Percentiles rank a stretch among this genome's conserved stretches.
These are phyloP conservation scores for Gasteruption jaculator DNA, from an alignment of 2,888 invertebrate genomes.

Conservation along the genomic window DNA sequence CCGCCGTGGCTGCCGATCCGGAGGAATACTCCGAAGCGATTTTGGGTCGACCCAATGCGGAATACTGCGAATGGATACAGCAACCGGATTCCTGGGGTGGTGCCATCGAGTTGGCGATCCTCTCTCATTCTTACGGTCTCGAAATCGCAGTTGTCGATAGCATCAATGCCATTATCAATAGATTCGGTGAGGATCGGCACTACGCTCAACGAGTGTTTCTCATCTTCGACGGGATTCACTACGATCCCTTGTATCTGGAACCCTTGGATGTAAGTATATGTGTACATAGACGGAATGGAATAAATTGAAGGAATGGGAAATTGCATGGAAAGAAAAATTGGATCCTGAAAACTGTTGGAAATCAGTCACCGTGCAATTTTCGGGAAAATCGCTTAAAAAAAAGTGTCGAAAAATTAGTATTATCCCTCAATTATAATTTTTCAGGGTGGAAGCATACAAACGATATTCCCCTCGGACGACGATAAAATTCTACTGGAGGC, in stretches of 20 bases:
- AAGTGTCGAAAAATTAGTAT: too few relatives aligned
- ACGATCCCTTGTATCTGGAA: slow-evolving; percentile 89
- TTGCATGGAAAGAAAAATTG: not conserved
- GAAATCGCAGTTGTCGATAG: slow-evolving; percentile 95
- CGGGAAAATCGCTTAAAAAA: too few relatives aligned
- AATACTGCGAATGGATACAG: slow-evolving; percentile 89
- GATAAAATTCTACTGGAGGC: slow-evolving; percentile 72
- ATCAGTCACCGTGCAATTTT: too few relatives aligned
- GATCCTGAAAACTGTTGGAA: too few relatives aligned
- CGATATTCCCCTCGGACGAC: slow-evolving; percentile 77
- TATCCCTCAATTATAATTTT: slow-evolving; percentile 38
- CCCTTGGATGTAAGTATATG: slow-evolving; percentile 64
- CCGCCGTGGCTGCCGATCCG: slow-evolving; percentile 71
- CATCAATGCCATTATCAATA: slow-evolving; percentile 82
- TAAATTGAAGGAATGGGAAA: not conserved
- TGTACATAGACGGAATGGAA: too few relatives aligned
- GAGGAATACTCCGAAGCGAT: slow-evolving; percentile 81
- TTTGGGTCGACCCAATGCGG: slow-evolving; percentile 75
- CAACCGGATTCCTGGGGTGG: slow-evolving; percentile 92
- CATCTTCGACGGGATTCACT: slow-evolving; percentile 94
- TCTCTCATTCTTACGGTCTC: slow-evolving; percentile 80
- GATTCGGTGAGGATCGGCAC: slow-evolving; percentile 89
- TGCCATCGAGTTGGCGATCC: slow-evolving; percentile 87
- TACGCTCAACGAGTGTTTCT: slow-evolving; percentile 81
- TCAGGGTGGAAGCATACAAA: slow-evolving; percentile 71